These are phyloP conservation scores for Graptemys geographica DNA, from an alignment of 2,797 vertebrate species.

Conservation along the genomic window DNA sequence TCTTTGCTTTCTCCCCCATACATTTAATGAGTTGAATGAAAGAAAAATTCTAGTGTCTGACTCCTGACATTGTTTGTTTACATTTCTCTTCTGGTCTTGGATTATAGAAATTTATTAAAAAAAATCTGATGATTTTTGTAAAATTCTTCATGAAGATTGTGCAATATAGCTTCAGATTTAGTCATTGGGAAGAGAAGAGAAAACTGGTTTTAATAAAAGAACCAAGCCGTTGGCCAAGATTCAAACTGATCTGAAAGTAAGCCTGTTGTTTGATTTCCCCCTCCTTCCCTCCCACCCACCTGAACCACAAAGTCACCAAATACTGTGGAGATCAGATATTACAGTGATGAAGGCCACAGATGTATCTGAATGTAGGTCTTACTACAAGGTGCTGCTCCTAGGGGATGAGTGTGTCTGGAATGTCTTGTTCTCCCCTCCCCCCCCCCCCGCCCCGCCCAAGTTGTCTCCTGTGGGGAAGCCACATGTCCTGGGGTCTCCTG, in stretches of 20 bases:
- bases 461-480: not conserved
- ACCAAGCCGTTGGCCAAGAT: not conserved
- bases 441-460: fast-evolving
- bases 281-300: fast-evolving
- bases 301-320: not conserved
- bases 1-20: not conserved
- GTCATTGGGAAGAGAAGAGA: not conserved
- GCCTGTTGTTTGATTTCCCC: not conserved
- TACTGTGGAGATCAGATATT: not conserved
- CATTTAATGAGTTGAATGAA: not conserved
- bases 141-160: not conserved
- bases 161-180: not conserved
- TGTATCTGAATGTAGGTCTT: not conserved
- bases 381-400: not conserved
- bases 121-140: not conserved
- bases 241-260: not conserved
- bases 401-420: not conserved
- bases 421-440: not conserved
- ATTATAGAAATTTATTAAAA: too few species aligned
- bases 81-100: not conserved
- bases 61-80: not conserved
- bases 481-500: not conserved
- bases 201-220: not conserved
- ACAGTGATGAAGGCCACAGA: not conserved
- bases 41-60: not conserved